Conservation (phyloP, 1,140 invertebrate species). For the Akabosia matsudoensis region DNA sequence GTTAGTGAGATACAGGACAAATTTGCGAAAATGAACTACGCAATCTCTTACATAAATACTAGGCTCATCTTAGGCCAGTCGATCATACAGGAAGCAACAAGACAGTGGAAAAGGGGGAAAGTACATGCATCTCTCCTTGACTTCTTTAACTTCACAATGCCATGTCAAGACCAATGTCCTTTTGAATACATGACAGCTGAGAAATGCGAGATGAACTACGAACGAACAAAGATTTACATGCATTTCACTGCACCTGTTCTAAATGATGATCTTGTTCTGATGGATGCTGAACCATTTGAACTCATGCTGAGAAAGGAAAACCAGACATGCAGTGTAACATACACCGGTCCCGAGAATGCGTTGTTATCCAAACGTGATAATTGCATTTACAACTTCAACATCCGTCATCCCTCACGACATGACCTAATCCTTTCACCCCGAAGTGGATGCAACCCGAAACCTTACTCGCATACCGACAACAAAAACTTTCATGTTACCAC, state of each 20-base stretch:
- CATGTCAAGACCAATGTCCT: not conserved
- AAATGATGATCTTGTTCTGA: not conserved
- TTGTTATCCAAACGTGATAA: not conserved
- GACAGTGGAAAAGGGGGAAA: not conserved
- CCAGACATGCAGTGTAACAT: not conserved
- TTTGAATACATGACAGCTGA: not conserved
- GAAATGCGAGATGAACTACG: not conserved
- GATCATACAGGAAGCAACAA: not conserved
- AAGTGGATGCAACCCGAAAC: conserved; percentile 7
- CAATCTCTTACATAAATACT: not conserved
- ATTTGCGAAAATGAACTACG: not conserved
- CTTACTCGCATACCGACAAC: not conserved
- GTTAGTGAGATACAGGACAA: not conserved
- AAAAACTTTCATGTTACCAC: not conserved
- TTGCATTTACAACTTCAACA: not conserved
- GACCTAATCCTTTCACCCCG: not conserved
- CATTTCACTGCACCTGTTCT: not conserved
- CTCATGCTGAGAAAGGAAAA: not conserved
- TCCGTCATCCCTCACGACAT: not conserved
- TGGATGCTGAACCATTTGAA: not conserved
- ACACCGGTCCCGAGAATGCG: not conserved
- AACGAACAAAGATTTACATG: not conserved
- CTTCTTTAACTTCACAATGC: conserved; percentile 11
- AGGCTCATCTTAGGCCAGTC: not conserved
- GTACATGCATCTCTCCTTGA: not conserved